phyloP scores from a whole-genome alignment of 2,797 vertebrate species.

The Silurus lanzhouensis region DNA sequence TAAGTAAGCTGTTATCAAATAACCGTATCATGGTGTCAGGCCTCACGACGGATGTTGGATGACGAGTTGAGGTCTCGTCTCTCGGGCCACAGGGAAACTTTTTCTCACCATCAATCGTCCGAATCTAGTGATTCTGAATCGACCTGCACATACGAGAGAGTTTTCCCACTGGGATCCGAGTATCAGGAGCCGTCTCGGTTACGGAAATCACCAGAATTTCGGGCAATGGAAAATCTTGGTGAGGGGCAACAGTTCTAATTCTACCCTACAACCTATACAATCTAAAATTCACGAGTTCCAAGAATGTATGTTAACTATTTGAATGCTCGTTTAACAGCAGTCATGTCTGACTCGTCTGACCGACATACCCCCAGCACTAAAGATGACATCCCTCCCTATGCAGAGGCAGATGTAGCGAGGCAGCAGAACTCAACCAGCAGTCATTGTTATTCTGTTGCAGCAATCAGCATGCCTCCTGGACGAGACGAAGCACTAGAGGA shows the following conservation, averaged over 20 bases:
- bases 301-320: not conserved
- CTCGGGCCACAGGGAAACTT: conserved; percentile 87
- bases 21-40: conserved; percentile 67
- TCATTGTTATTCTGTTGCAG: conserved; percentile 85
- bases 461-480: conserved; percentile 85
- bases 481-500: conserved; percentile 88
- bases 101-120: conserved; percentile 86
- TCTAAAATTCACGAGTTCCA: not conserved
- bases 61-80: conserved; percentile 91
- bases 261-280: not conserved
- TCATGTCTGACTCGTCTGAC: conserved; percentile 64
- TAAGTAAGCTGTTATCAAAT: not conserved
- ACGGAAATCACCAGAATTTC: conserved; percentile 88
- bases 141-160: conserved; percentile 92
- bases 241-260: conserved; percentile 51
- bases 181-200: conserved; percentile 95
- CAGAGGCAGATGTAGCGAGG: conserved; percentile 93
- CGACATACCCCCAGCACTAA: conserved; percentile 62
- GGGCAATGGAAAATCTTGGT: conserved; percentile 83
- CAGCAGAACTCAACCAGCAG: conserved; percentile 84
- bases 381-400: conserved; percentile 90
- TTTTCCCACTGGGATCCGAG: conserved; percentile 91
- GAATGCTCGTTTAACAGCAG: conserved; percentile 58
- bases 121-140: conserved; percentile 84
- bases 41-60: conserved; percentile 89